A percentile compares a stretch with the other conserved stretches of the same genome.
Conservation (phyloP, 2,797 vertebrate genomes). For the Pteropus rufus region DNA sequence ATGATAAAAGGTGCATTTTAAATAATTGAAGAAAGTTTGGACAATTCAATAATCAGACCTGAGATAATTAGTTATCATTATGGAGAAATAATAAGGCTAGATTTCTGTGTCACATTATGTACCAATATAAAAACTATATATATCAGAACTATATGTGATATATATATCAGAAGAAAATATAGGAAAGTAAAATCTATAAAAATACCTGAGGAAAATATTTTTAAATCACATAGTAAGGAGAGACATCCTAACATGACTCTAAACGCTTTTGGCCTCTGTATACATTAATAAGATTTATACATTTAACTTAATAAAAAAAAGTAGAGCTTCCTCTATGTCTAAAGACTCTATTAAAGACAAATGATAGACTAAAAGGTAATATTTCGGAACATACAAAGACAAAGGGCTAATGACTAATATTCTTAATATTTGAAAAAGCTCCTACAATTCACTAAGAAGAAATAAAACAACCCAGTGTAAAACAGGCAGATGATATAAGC, state of each 20-base stretch:
- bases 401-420: neutral
- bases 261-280: neutral
- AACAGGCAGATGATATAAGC: neutral
- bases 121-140: neutral
- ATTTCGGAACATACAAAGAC: constrained; percentile 9
- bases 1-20: neutral
- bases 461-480: neutral
- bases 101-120: neutral
- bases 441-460: neutral
- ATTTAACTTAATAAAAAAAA: neutral
- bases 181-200: neutral
- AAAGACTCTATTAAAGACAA: neutral
- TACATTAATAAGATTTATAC: neutral
- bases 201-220: neutral
- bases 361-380: neutral
- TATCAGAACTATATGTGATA: neutral
- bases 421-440: neutral
- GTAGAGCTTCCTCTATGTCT: neutral
- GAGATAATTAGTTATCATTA: neutral
- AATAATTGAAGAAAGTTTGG: neutral
- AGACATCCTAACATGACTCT: neutral
- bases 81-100: neutral
- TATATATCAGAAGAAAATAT: neutral
- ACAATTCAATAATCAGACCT: neutral
- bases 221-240: neutral